Evolutionary conservation across 2,113 vertebrate genomes (phyloP), one percentile per base, ranked within the genome.

Genomic region (Salminus brasiliensis): DNA sequence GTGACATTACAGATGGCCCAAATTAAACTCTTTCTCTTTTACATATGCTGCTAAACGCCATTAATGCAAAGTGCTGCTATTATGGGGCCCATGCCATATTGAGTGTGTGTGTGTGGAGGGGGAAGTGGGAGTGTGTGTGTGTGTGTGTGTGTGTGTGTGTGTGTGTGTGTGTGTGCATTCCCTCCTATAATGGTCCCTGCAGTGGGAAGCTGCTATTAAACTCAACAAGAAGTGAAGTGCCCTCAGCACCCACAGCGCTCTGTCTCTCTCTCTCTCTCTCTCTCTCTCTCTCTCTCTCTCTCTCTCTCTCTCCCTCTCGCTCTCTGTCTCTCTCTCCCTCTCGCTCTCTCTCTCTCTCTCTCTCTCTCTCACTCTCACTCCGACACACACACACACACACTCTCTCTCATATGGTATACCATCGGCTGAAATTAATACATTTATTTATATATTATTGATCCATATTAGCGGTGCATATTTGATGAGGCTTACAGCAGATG

Each of bases 31-130:
- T 2, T 47, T 25, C 41, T 29, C 39, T 69, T 69, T 69, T 25
- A 69, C 23, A 45, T 45, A 47, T 49, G 41, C 67, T 70, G 23
- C 66, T 68, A 45, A 68, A 68, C 23, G 25, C 43, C 18, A 70
- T 70, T 70, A 70, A 49, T 49, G 67, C 67, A 47, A 49, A 70
- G 67, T 70, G 67, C 23, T 30, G 67, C 67, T 70, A 47, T 47
- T 70, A 70, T 49, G 27, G 41, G 25, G 23, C 41, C 43, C 25
- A 27, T 13, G 15, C 29, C 12, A 30, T 21, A 34, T 63, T 32
- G 15, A 34, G 30, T 32, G 60, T 21, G 30, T 34, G 60, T 34
- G 62, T 34, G 12, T 21, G n/a, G n/a, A n/a, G n/a, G n/a, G n/a
- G n/a, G n/a, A n/a, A n/a, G n/a, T n/a, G n/a, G n/a, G n/a, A n/a